Conservation (phyloP, 2,797 vertebrate species). For the Myotis findleyi region DNA sequence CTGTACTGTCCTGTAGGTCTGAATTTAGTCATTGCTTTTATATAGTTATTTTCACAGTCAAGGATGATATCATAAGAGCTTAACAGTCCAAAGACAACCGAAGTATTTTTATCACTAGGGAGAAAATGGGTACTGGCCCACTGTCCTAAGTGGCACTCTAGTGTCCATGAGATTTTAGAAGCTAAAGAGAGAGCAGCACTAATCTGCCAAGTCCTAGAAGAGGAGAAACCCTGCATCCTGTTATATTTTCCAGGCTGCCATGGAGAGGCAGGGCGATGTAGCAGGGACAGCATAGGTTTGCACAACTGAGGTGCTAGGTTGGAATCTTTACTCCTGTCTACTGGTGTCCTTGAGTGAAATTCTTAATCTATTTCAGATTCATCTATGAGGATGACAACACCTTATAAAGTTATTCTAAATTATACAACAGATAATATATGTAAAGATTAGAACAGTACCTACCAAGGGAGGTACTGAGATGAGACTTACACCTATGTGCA, state of each 20-base stretch:
- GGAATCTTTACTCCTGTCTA: neutral
- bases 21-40: slow-evolving; percentile 33
- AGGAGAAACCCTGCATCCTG: neutral
- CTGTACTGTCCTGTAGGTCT: slow-evolving; percentile 7
- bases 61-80: neutral
- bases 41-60: neutral
- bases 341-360: neutral
- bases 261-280: neutral
- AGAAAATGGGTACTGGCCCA: neutral
- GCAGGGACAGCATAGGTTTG: neutral
- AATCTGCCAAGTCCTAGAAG: neutral
- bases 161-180: neutral
- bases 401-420: neutral
- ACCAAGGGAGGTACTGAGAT: neutral
- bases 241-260: neutral
- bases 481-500: neutral
- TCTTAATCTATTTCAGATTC: neutral
- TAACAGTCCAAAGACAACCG: neutral
- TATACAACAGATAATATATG: neutral
- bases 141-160: neutral
- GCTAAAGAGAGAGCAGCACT: neutral
- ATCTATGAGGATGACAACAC: neutral
- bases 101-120: neutral
- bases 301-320: neutral
- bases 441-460: neutral